phyloP scores from a whole-genome alignment of 2,888 invertebrate genomes.

The Ellobium chinense region DNA sequence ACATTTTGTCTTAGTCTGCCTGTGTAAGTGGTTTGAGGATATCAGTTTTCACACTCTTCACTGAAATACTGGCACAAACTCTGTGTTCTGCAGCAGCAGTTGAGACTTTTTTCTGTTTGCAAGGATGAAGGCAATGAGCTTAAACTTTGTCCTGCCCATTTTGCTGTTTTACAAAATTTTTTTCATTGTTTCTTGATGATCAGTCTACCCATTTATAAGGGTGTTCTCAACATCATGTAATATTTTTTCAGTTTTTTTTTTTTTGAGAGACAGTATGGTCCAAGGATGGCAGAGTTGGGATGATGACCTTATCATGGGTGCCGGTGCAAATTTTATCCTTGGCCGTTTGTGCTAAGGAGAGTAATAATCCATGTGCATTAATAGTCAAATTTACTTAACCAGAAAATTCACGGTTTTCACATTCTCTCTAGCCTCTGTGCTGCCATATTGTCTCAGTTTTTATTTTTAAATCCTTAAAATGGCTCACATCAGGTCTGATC shows the following conservation, averaged over 20 bases:
- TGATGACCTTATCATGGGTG: too few species aligned
- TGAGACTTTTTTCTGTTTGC: neutral
- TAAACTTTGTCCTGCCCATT: too few species aligned
- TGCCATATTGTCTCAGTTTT: neutral
- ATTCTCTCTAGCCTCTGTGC: neutral
- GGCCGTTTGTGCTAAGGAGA: too few species aligned
- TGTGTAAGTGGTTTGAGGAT: neutral
- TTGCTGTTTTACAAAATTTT: too few species aligned
- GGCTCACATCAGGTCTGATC: neutral
- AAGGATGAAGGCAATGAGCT: neutral
- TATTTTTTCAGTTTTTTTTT: too few species aligned
- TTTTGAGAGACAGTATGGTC: too few species aligned
- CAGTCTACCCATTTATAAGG: neutral
- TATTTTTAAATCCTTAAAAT: neutral
- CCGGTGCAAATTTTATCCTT: too few species aligned
- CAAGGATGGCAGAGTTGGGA: too few species aligned
- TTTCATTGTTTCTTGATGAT: neutral
- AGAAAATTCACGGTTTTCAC: neutral
- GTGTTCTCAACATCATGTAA: neutral
- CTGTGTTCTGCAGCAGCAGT: neutral
- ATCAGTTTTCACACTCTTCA: conserved; percentile 19
- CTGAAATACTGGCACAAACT: conserved; percentile 31
- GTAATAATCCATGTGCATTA: too few species aligned
- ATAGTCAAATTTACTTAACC: too few species aligned
- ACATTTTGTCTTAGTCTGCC: conserved; percentile 5